Conservation (phyloP, 2,797 vertebrate species). For the Mus minutoides region DNA sequence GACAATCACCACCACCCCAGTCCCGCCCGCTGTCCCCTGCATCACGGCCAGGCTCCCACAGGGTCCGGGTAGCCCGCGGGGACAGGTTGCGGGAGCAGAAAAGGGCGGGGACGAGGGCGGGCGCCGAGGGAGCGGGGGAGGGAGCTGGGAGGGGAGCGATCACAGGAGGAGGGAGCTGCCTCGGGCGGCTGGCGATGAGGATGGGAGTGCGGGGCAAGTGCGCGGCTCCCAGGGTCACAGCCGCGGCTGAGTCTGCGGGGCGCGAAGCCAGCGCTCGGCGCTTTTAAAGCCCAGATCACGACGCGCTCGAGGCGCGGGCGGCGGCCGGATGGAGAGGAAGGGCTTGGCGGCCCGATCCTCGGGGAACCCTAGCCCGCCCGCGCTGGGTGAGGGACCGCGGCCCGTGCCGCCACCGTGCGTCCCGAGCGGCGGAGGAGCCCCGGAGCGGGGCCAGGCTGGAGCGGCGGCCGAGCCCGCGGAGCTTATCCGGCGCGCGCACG, state of each 20-base stretch:
- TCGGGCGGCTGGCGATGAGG: constrained; percentile 61
- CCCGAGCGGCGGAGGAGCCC: constrained; percentile 68
- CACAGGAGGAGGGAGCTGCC: constrained; percentile 51
- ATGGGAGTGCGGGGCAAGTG: constrained; percentile 77
- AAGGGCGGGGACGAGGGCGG: constrained; percentile 71
- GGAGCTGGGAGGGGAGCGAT: background rate
- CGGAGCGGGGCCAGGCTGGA: constrained; percentile 76
- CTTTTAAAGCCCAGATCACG: constrained; percentile 68
- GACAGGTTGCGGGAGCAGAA: constrained; percentile 68
- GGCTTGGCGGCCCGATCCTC: constrained; percentile 76
- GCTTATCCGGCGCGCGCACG: constrained; percentile 93
- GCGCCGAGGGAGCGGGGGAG: constrained; percentile 40
- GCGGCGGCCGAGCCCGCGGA: constrained; percentile 88
- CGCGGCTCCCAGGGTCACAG: constrained; percentile 75
- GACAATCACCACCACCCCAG: background rate
- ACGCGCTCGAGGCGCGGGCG: constrained; percentile 26
- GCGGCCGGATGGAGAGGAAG: constrained; percentile 83
- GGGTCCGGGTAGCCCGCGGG: constrained; percentile 35
- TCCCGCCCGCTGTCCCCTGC: background rate
- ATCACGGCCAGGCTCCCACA: background rate
- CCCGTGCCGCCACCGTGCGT: constrained; percentile 75
- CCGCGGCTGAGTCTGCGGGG: constrained; percentile 70
- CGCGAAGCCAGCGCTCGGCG: constrained; percentile 71
- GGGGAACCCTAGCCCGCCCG: constrained; percentile 69
- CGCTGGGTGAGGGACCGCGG: constrained; percentile 78